A percentile compares a stretch with the other conserved stretches of the same genome.
phyloP scores from a whole-genome alignment of 37 sponge, comb jelly and placozoan genomes.

The Cladorhizidae sp. region DNA sequence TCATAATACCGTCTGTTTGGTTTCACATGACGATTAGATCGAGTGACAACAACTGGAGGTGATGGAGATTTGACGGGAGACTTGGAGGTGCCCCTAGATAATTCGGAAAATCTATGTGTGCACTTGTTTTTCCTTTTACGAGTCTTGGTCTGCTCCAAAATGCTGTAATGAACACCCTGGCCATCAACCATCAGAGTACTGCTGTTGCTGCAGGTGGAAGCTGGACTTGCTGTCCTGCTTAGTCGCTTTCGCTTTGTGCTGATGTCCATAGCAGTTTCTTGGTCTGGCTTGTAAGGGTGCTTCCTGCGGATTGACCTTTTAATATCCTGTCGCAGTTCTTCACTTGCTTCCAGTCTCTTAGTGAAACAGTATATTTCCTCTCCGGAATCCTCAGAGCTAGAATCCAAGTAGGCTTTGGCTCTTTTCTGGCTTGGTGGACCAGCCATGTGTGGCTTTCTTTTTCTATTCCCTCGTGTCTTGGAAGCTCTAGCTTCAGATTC shows the following conservation, averaged over 20 bases:
- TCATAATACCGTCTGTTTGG: conserved; percentile 38
- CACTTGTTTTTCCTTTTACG: background rate
- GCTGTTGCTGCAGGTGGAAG: background rate
- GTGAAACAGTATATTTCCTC: no score
- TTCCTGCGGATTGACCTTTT: background rate
- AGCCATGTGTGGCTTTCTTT: background rate
- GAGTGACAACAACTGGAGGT: conserved; percentile 23
- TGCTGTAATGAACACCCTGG: background rate
- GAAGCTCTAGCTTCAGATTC: background rate
- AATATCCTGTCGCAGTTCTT: no score
- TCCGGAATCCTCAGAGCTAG: conserved; percentile 36
- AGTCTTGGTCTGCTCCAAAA: background rate
- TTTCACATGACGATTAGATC: conserved; percentile 56
- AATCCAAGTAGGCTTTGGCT: background rate
- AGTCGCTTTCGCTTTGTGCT: background rate
- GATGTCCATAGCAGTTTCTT: background rate
- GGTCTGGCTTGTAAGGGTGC: background rate
- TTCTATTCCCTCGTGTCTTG: background rate
- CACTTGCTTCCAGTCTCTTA: no score
- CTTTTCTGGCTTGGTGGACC: background rate
- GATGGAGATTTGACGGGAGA: conserved; percentile 23
- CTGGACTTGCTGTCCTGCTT: conserved; percentile 6
- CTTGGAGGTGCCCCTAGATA: background rate
- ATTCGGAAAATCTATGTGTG: conserved; percentile 5
- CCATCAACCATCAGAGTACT: background rate